Base-by-base conservation (phyloP, 2,888 invertebrate genomes). In the Tetranychus truncatus region DNA sequence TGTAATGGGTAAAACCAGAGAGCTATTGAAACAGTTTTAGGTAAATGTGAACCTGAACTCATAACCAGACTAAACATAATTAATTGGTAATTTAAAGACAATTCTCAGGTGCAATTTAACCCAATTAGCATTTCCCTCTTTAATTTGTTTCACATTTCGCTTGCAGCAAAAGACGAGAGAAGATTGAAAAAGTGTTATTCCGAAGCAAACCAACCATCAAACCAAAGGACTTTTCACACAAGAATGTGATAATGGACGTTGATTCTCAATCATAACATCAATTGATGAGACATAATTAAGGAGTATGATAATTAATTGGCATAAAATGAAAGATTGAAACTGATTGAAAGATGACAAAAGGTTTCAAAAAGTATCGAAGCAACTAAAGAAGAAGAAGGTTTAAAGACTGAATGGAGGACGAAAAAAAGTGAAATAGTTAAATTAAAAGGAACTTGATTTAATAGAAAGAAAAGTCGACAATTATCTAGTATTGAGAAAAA, bases 361-460 rank as follows among this genome's bases (percentile, higher is more conserved):
- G 55, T 15, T 55, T 7, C 15, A 9, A 15, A 55, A 55, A 15
- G 9, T 15, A 55, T 55, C 3, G 2, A 55, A 55, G 11, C 15
- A 55, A 55, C 15, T 15, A 55, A 55, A 15, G 55, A 15, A 55
- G 15, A 55, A 55, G 55, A 55, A 46, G 24, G 24, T 24, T 24
- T 24, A 3, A 46, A 46, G 15, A 46, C 46, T 46, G 46, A 15
- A 55, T 55, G 55, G 55, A 55, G 55, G 55, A 55, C 55, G 15
- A 15, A 55, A 55, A 24, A 55, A 55, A 55, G 55, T 55, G 55
- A 5, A 55, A 55, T 55, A 15, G 15, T 55, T 55, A 55, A 55
- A 55, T 55, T 55, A 55, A 55, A 55, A 55, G 55, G 55, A 55
- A 55, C 55, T 55, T 55, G 55, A 55, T 55, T 55, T 55, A 55